Evolutionary conservation across 2,888 invertebrate species (phyloP), one percentile per base, ranked within the genome.

Genomic region (Pseudolycoriella hygida): DNA sequence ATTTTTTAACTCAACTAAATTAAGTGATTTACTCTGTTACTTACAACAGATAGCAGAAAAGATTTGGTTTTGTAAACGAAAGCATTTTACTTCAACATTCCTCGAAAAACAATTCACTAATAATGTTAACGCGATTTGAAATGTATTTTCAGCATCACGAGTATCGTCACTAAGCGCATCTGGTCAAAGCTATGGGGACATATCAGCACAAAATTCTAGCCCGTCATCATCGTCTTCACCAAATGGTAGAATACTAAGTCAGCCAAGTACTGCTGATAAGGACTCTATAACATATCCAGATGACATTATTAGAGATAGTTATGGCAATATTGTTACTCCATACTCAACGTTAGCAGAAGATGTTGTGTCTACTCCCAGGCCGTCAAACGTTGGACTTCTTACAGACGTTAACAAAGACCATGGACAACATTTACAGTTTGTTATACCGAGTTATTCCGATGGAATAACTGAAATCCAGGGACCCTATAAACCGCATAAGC

Each of bases 271-370:
- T 15, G 5, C 17, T 6, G 39, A 39, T 17, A 39, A 39, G 17
- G 39, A 39, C 17, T 3, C 39, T 15, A 39, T 39, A 14, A 39
- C 17, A 5, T 39, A 17, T 39, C 39, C 39, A 11, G 39, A 39
- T 17, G 17, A 39, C 10, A 14, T 39, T 3, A 15, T 17, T 17
- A 11, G 39, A 39, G 39, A 39, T 39, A 39, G 39, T 17, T 39
- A 39, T 39, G 39, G 39, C 11, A 39, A 39, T 39, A 39, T 39
- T 11, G 39, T 17, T 3, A 39, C 39, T 15, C 39, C 39, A 10
- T 39, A 39, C 17, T 15, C 39, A 6, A 3, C 4, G 11, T 17
- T 39, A 39, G 3, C 17, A 3, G 39, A 14, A 15, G 17, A 17
- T 39, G 5, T 11, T 15, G 10, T 4, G 17, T 17, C 11, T 10